Base-by-base conservation (phyloP, 2,113 vertebrate species). In the Gasterosteus aculeatus region DNA sequence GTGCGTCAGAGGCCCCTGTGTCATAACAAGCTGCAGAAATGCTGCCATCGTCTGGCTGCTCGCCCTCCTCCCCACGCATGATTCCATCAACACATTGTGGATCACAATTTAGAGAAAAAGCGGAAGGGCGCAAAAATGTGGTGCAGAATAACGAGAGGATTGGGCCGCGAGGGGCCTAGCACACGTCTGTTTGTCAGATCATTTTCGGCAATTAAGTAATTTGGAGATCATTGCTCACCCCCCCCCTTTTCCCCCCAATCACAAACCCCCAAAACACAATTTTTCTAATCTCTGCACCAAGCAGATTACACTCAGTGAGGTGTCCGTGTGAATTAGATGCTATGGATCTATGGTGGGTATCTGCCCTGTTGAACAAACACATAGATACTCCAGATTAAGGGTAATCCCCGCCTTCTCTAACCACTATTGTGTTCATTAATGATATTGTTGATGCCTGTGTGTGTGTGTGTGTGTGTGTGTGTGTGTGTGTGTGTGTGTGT, bases 31-130 rank as follows among this genome's bases (percentile, higher is more conserved):
- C 46, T 76, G 69, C 51, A 69, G 62, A 59, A 82, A 87, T 88
- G 83, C 89, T 87, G 90, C 90, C 90, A 91, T 75, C 92, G 2
- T 69, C 75, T 89, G 92, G 87, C 69, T 33, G 14, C 14, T 38
- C 10, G 0, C 18, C 3, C 0, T 70, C 31, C 58, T 59, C 6
- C 26, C 41, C 7, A 18, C 26, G 38, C 53, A 61, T 39, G 29
- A 44, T 22, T 69, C 44, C 2, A 10, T 19, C 11, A 19, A 4
- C 1, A 39, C 18, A 2, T 19, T 8, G 10, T 18, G n/a, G 7
- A 53, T 80, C 58, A 7, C 15, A 61, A 26, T 70, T n/a, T 10
- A 22, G 3, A 22, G 19, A 22, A 19, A 19, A 49, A 9, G 9
- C 10, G 56, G 33, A 33, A 51, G 19, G 22, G 7, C 22, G 39